Evolutionary conservation across 2,113 vertebrate genomes (phyloP).

Genomic region (Diphyllodes magnificus): DNA sequence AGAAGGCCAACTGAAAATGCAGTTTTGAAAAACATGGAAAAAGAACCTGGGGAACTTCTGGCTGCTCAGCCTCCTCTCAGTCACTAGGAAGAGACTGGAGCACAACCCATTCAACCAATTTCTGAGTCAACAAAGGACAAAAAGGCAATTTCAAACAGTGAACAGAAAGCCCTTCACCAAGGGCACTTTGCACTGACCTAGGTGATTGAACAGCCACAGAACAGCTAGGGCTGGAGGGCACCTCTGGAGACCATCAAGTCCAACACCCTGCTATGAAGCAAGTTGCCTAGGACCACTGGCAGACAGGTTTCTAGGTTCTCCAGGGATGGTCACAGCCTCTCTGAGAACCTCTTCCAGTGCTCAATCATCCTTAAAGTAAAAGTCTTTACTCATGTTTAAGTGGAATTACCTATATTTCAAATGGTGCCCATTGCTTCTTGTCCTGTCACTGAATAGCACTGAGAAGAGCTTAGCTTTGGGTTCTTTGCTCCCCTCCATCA

Average conservation of each 20-base stretch:
- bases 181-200: background rate
- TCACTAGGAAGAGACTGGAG: background rate
- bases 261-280: background rate
- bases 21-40: background rate
- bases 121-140: background rate
- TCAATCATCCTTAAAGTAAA: background rate
- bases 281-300: fast-evolving
- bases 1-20: background rate
- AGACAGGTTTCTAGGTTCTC: background rate
- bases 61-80: background rate
- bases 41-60: background rate
- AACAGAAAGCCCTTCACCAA: background rate
- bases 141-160: background rate
- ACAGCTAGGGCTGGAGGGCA: fast-evolving
- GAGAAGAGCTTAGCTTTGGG: background rate
- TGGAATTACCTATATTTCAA: background rate
- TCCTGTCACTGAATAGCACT: background rate
- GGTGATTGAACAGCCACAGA: background rate
- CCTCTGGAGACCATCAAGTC: background rate
- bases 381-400: background rate
- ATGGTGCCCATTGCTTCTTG: background rate
- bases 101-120: background rate
- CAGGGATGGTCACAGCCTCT: background rate
- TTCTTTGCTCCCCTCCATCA: background rate
- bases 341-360: background rate